Base-by-base conservation (phyloP, 1,140 invertebrate species). In the Pseudomyrmex concolor region DNA sequence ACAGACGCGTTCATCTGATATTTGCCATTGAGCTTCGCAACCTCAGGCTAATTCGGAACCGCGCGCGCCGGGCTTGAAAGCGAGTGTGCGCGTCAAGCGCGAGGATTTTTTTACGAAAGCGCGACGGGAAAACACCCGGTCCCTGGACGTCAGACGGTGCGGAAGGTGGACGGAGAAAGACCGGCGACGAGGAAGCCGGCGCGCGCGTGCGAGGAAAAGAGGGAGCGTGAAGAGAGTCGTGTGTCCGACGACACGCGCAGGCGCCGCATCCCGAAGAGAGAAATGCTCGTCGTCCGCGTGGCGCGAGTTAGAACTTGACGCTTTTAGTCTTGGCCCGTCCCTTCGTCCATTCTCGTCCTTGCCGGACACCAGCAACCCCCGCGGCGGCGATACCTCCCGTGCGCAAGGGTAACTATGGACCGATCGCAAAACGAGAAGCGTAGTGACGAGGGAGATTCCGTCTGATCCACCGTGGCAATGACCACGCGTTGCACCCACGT, bases 241-340 rank as follows among this genome's bases (percentile, higher is more conserved):
- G 34, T 34, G 34, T 34, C 34, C 34, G 34, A 60, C 76, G 60
- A 62, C 15, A 13, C 45, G 85, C 87, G 91, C 91, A 92, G 81
- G 89, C 92, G 92, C 90, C 83, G 77, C 34, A 34, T 85, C 74
- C 74, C 60, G 70, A 67, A 76, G 70, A 85, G 84, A 89, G 34
- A 34, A 34, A 85, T 86, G 89, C 86, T 89, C 70, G 70, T 34
- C 48, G 78, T 86, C 86, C 91, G 90, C 91, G 91, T 92, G 92
- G 89, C 89, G 83, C 89, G 89, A 89, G 90, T 89, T 92, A 90
- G 89, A 92, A 92, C 81, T 89, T 88, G 74, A 64, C 83, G 84
- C 85, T 89, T 87, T 90, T 92, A 91, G 92, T 92, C 91, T 89
- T 89, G 89, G 59, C 83, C 76, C 88, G 91, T 92, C 78, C 89